Evolutionary conservation across 2,113 vertebrate genomes (phyloP).

Genomic region (Menura novaehollandiae): DNA sequence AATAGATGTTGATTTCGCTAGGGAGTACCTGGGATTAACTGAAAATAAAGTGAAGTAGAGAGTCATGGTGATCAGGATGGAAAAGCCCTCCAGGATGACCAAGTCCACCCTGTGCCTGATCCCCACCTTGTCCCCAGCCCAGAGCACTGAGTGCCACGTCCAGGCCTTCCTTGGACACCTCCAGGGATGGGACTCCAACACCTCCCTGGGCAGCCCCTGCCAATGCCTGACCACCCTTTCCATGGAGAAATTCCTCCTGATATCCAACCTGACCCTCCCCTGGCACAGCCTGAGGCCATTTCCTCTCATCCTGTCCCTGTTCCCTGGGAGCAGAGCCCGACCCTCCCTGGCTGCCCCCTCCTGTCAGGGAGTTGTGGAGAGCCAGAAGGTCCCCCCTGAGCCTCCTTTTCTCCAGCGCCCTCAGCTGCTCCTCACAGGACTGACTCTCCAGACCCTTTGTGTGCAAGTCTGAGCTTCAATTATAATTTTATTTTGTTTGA

Average conservation of each 20-base stretch:
- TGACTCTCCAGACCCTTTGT: not conserved
- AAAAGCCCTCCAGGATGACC: not conserved
- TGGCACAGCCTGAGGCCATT: not conserved
- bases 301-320: not conserved
- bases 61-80: not conserved
- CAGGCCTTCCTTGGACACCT: not conserved
- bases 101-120: rapidly evolving
- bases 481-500: not conserved
- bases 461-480: not conserved
- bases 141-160: not conserved
- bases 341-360: not conserved
- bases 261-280: not conserved
- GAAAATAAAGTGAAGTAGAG: not conserved
- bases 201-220: not conserved
- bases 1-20: not conserved
- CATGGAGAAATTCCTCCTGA: not conserved
- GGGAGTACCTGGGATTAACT: not conserved
- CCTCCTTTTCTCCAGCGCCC: not conserved
- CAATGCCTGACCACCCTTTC: not conserved
- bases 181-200: not conserved
- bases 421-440: not conserved
- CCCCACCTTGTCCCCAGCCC: not conserved
- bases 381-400: not conserved
- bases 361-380: not conserved
- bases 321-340: not conserved